Evolutionary conservation across 2,888 invertebrate species (phyloP).

Genomic region (Agrotis ipsilon): DNA sequence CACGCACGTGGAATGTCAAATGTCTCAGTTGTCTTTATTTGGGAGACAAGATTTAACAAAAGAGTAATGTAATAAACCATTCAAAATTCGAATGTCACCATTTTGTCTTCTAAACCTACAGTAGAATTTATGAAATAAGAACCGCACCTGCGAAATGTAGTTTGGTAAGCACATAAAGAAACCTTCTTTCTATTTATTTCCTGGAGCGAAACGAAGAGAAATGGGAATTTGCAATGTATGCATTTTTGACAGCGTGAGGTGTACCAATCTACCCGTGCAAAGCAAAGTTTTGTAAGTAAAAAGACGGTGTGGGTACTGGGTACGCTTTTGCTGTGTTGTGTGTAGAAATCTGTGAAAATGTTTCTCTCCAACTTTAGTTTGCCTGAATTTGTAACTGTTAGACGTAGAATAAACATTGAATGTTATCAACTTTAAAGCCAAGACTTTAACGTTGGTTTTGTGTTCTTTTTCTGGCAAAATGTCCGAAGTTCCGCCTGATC

Average conservation of each 20-base stretch:
- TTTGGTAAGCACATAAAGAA: conserved; percentile 21
- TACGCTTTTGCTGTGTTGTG: conserved; percentile 49
- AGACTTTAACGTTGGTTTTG: background rate
- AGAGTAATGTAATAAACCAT: too few species aligned
- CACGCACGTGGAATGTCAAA: too few species aligned
- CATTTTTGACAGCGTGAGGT: conserved; percentile 62
- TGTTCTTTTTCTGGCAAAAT: background rate
- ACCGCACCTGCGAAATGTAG: background rate
- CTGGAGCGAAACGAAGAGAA: conserved; percentile 47
- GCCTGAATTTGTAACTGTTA: conserved; percentile 41
- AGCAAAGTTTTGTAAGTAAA: conserved; percentile 62
- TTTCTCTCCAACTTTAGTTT: conserved; percentile 50
- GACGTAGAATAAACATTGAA: conserved; percentile 25
- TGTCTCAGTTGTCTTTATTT: too few species aligned
- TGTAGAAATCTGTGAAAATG: conserved; percentile 60
- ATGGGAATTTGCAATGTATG: conserved; percentile 56
- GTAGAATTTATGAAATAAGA: conserved; percentile 15
- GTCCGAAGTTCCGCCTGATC: background rate
- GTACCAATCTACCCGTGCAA: conserved; percentile 33
- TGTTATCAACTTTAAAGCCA: conserved; percentile 26
- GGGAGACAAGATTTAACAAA: too few species aligned
- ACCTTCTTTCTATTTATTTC: conserved; percentile 43
- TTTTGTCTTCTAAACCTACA: background rate
- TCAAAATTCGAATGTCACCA: background rate
- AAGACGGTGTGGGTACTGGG: conserved; percentile 42